Evolutionary conservation across 1,140 invertebrate species (phyloP).

Genomic region (Drosophila pandora): DNA sequence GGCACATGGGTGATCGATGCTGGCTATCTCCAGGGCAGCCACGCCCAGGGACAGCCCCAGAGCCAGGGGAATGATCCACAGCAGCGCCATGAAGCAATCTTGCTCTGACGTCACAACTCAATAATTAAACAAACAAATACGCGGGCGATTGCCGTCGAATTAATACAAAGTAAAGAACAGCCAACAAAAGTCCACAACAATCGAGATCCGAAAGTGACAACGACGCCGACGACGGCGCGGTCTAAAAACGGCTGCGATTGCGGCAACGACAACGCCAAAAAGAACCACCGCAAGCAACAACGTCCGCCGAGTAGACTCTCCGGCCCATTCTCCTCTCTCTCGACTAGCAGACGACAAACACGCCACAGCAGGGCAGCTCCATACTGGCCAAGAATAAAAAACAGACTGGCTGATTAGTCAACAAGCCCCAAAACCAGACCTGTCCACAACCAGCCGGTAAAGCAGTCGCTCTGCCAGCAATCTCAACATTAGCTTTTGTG

Average conservation of each 20-base stretch:
- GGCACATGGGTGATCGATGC: slow-evolving; percentile 51
- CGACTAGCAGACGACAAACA: slow-evolving; percentile 15
- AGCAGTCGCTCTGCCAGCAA: background rate
- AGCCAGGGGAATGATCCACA: slow-evolving; percentile 7
- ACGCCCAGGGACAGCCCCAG: slow-evolving; percentile 9
- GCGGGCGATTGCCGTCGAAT: slow-evolving; percentile 25
- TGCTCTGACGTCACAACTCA: slow-evolving; percentile 57
- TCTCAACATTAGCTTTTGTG: background rate
- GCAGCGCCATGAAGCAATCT: slow-evolving; percentile 10
- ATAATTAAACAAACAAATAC: slow-evolving; percentile 74
- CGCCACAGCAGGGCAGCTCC: slow-evolving; percentile 51
- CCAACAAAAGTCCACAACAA: slow-evolving; percentile 36
- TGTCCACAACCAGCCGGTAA: slow-evolving; percentile 23
- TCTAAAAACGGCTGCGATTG: slow-evolving; percentile 73
- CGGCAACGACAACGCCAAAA: slow-evolving; percentile 37
- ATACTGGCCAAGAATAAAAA: slow-evolving; percentile 79
- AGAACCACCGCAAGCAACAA: slow-evolving; percentile 34
- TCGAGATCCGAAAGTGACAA: slow-evolving; percentile 31
- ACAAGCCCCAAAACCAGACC: slow-evolving; percentile 58
- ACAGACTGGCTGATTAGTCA: slow-evolving; percentile 77
- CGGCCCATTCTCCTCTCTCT: slow-evolving; percentile 6
- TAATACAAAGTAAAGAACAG: background rate
- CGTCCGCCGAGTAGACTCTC: slow-evolving; percentile 16
- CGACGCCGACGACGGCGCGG: slow-evolving; percentile 17
- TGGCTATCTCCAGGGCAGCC: slow-evolving; percentile 21